Percentiles rank a stretch among this genome's conserved stretches.
Evolutionary conservation across 1,140 invertebrate species (phyloP).

Genomic region (Centruroides sculpturatus): DNA sequence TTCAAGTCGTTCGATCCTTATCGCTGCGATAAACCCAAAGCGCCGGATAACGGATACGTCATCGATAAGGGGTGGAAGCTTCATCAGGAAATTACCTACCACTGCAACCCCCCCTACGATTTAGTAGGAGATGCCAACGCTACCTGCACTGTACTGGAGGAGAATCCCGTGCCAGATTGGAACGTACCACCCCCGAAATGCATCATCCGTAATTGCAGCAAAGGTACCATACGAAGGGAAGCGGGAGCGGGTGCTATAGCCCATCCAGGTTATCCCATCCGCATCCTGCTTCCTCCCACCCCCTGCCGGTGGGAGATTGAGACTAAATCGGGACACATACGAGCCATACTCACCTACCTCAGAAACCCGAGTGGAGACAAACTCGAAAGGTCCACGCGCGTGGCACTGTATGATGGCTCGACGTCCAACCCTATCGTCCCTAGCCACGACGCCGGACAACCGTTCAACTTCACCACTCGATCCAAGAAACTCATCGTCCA

Average conservation of each 20-base stretch:
- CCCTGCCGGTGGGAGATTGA: slow-evolving; percentile 14
- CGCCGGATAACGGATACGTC: slow-evolving; percentile 10
- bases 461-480: slow-evolving; percentile 7
- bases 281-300: background rate
- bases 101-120: slow-evolving; percentile 14
- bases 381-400: slow-evolving; percentile 1
- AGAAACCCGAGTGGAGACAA: too few relatives aligned
- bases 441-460: too few relatives aligned
- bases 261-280: slow-evolving; percentile 13
- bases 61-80: slow-evolving; percentile 10
- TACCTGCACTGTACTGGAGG: slow-evolving; percentile 4
- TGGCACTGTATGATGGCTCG: slow-evolving; percentile 5
- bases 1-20: slow-evolving; percentile 16
- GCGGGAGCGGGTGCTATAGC: slow-evolving; percentile 8
- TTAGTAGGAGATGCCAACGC: slow-evolving; percentile 8
- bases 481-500: slow-evolving; percentile 10
- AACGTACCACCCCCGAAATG: slow-evolving; percentile 9
- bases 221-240: background rate
- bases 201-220: slow-evolving; percentile 8
- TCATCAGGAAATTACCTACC: slow-evolving; percentile 5
- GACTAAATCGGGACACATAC: slow-evolving; percentile 3
- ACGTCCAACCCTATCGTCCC: background rate
- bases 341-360: slow-evolving; percentile 4
- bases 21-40: slow-evolving; percentile 6
- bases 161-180: slow-evolving; percentile 13